A percentile compares a stretch with the other conserved stretches of the same genome.
These are phyloP conservation scores for Triops cancriformis DNA, from an alignment of 1,140 invertebrate species.

Conservation along the genomic window DNA sequence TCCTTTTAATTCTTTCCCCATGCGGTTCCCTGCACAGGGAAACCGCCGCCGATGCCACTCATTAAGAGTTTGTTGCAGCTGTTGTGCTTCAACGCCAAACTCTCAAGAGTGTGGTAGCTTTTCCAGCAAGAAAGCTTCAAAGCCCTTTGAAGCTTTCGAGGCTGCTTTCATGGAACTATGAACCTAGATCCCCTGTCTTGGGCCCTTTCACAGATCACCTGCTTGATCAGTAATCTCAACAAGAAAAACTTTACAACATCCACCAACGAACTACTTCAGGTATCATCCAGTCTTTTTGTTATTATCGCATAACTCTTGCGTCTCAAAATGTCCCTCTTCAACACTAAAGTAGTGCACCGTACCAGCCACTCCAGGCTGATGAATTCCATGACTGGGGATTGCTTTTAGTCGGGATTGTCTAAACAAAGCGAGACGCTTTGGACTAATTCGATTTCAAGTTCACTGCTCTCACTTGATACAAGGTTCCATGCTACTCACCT, in stretches of 20 bases:
- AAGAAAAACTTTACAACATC: slow-evolving; percentile 89
- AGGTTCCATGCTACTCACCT: too few species aligned
- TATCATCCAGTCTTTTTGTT: slow-evolving; percentile 38
- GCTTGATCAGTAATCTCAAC: slow-evolving; percentile 87
- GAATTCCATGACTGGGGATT: too few species aligned
- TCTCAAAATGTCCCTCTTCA: too few species aligned
- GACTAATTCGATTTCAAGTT: too few species aligned
- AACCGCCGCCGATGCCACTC: not conserved
- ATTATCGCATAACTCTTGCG: slow-evolving; percentile 18
- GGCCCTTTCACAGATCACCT: slow-evolving; percentile 94
- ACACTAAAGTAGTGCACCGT: too few species aligned
- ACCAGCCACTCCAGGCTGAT: too few species aligned
- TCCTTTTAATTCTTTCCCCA: not conserved
- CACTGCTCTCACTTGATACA: too few species aligned
- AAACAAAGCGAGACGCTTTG: too few species aligned
- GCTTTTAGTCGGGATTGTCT: too few species aligned
- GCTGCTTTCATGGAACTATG: slow-evolving; percentile 89
- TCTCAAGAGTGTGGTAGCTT: slow-evolving; percentile 34
- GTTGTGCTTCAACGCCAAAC: not conserved
- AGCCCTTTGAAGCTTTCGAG: slow-evolving; percentile 68
- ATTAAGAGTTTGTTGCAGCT: slow-evolving; percentile 10
- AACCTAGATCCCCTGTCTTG: slow-evolving; percentile 95
- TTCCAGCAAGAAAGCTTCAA: slow-evolving; percentile 59
- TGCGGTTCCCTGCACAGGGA: not conserved
- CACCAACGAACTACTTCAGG: slow-evolving; percentile 68